Percentiles rank a stretch among this genome's conserved stretches.
These are phyloP conservation scores for Cacoxenus indagator DNA, from an alignment of 2,888 invertebrate species.

Conservation along the genomic window DNA sequence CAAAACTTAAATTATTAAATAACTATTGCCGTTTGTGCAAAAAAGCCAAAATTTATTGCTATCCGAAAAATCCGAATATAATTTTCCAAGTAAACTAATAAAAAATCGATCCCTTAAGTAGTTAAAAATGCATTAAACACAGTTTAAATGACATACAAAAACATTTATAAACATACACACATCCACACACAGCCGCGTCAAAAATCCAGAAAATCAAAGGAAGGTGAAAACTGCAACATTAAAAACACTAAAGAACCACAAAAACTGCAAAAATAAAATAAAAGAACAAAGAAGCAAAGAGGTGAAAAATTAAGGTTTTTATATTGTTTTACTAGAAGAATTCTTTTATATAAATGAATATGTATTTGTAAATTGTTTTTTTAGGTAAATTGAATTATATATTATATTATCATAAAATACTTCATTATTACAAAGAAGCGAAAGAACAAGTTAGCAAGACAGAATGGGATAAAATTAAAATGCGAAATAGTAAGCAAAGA, in stretches of 20 bases:
- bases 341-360: slow-evolving; percentile 46
- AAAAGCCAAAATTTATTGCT: too few species aligned
- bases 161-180: slow-evolving; percentile 25
- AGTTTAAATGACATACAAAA: too few species aligned
- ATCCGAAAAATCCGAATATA: too few species aligned
- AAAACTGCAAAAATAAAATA: not conserved
- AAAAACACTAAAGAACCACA: not conserved
- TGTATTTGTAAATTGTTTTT: slow-evolving; percentile 61
- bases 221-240: not conserved
- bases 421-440: slow-evolving; percentile 25
- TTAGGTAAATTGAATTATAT: slow-evolving; percentile 68
- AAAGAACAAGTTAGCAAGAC: not conserved
- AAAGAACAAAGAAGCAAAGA: slow-evolving; percentile 27
- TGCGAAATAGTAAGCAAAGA: slow-evolving; percentile 27
- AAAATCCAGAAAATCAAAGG: not conserved
- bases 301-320: not conserved
- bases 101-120: too few species aligned
- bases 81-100: too few species aligned
- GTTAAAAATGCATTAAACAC: too few species aligned
- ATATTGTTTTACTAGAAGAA: slow-evolving; percentile 47
- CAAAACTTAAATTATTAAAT: too few species aligned
- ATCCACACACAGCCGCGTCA: not conserved
- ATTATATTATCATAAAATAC: slow-evolving; percentile 34
- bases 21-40: too few species aligned
- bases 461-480: slow-evolving; percentile 1